Base-by-base conservation (phyloP, 2,888 invertebrate species). In the Philhelius pedissequus region DNA sequence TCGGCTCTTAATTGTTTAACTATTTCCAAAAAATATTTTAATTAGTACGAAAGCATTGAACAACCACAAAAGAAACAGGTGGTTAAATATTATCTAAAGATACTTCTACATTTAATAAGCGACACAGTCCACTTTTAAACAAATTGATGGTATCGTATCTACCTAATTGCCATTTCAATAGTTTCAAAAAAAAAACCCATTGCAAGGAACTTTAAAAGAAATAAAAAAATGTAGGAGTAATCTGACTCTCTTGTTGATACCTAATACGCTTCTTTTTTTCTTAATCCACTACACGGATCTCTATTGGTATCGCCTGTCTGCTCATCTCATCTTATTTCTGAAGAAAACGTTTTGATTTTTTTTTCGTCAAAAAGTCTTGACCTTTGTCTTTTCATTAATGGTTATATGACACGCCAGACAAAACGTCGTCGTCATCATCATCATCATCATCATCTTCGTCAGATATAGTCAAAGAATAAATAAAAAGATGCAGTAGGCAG, bases 321-420 rank as follows among this genome's bases (percentile, higher is more conserved):
- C 13, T 43, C 18, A n/a, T n/a, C 9, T 0, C 48, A 13, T 62
- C 13, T 43, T 18, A 4, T 18, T 64, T 22, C 5, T 32, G 15
- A 32, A 32, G 15, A 48, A 32, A 45, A 9, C 22, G 13, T 18
- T 27, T n/a, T 32, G 43, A 32, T 22, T 20, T 45, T 60, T 50
- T 27, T 40, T 64, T 40, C 15, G 54, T 45, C 69, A 48, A 20
- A 69, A 69, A 66, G 50, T 50, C 48, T 81, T 71, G 82, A 78
- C 78, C 77, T 78, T 62, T 71, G 71, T 27, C 38, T 75, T 27
- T 56, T n/a, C n/a, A 35, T 69, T 64, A 48, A 76, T 69, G 62
- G 62, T 58, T 22, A 79, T 78, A 64, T 78, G 73, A 56, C 74
- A 74, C 40, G 74, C 74, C 83, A 83, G 83, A 83, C 83, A 83